Base-by-base conservation (phyloP, 2,888 invertebrate species). In the Saturnia japonica region DNA sequence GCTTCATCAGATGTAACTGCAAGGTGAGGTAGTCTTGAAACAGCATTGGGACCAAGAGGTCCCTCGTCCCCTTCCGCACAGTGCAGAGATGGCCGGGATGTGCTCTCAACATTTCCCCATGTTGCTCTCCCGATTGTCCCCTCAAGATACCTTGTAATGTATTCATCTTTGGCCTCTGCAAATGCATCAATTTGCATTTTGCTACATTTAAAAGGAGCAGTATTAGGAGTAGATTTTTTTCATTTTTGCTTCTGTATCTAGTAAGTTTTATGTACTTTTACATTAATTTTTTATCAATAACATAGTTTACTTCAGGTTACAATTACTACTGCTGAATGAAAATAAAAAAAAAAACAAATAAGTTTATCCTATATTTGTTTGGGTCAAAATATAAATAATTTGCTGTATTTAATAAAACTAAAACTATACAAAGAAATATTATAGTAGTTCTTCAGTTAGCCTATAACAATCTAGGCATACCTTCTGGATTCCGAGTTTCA, bases 121-220 rank as follows among this genome's bases (percentile, higher is more conserved):
- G 97, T 97, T 73, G 97, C 96, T 83, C 96, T 95, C 1, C 99
- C 99, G 79, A 99, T 98, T 77, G 96, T 97, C 16, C 99, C 99
- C 82, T 97, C 97, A 70, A 99, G 95, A 88, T 97, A 99, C 82
- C 97, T 96, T 72, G 96, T 95, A 72, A 97, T 96, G 85, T 98
- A 99, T 88, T 99, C 98, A 83, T 98, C 97, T 94, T 97, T 97
- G 76, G 98, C 97, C 91, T 98, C 97, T 97, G 89, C 66, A 93
- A 91, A 67, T 67, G 64, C 45, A 66, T 64, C 64, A 64, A 64
- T 64, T 64, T 64, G 34, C 64, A 34, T 64, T 64, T 64, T 64
- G 64, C 64, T 64, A 28, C 42, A 43, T 28, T n/a, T 70, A 67
- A 67, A 67, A 25, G 28, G 45, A 25, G 9, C 9, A 12, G 28